Conservation (phyloP, 2,113 vertebrate species). For the Brevimyrus niger region DNA sequence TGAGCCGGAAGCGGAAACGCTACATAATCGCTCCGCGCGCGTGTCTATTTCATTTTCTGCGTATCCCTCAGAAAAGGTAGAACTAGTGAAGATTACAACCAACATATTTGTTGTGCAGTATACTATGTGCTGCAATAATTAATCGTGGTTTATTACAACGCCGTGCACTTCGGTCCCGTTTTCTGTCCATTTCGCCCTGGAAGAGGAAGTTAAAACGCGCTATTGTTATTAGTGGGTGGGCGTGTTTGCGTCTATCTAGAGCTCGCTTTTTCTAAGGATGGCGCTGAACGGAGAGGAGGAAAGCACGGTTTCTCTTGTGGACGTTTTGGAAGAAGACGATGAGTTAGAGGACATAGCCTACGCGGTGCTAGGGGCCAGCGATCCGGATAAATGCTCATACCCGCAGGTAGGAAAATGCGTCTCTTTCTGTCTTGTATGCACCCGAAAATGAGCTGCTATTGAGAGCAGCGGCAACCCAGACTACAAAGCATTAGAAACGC, state of each 20-base stretch:
- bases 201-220: constrained; percentile 26
- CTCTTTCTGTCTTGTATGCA: neutral
- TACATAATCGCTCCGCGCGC: too few relatives aligned
- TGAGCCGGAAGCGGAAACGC: neutral
- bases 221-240: neutral
- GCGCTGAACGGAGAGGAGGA: constrained; percentile 53
- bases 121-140: neutral
- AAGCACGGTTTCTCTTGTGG: constrained; percentile 79
- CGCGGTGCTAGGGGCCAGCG: constrained; percentile 83
- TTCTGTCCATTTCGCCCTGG: constrained; percentile 7
- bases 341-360: constrained; percentile 84
- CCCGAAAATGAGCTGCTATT: neutral
- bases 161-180: neutral
- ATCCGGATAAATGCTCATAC: constrained; percentile 84
- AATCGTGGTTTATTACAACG: neutral
- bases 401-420: constrained; percentile 61
- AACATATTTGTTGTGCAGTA: neutral
- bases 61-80: neutral
- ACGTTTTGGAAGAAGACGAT: constrained; percentile 83
- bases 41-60: neutral
- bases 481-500: neutral
- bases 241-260: neutral
- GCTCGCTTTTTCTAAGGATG: constrained; percentile 33
- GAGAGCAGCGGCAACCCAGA: neutral
- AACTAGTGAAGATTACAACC: neutral